phyloP scores from a whole-genome alignment of 2,888 invertebrate species.

The Mallateleia sp. region DNA sequence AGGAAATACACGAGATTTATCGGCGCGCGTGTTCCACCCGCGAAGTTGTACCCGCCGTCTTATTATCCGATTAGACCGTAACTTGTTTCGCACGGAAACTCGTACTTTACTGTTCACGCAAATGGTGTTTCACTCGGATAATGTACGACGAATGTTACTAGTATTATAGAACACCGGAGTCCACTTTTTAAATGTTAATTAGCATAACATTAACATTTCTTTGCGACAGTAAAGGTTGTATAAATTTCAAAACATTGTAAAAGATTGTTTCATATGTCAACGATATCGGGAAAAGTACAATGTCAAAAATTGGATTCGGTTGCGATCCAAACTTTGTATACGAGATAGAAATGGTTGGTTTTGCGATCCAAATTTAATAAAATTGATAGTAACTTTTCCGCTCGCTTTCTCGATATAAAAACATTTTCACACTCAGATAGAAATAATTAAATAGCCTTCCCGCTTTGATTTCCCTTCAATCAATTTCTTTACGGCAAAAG shows the following conservation, averaged over 20 bases:
- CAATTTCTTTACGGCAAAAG: not conserved
- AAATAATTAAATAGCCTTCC: no score
- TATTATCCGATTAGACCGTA: conserved; percentile 66
- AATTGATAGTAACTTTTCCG: no score
- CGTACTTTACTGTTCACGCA: conserved; percentile 30
- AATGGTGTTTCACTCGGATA: conserved; percentile 19
- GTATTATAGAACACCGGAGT: no score
- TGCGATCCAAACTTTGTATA: no score
- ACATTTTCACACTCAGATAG: no score
- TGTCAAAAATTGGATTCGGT: not conserved
- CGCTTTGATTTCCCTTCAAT: not conserved
- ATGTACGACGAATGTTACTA: conserved; percentile 14
- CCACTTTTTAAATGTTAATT: conserved; percentile 17
- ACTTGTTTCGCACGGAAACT: conserved; percentile 61
- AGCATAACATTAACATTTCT: conserved; percentile 8
- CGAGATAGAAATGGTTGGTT: no score
- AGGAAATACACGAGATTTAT: conserved; percentile 47
- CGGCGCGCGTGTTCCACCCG: conserved; percentile 35
- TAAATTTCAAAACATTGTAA: no score
- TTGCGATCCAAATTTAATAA: no score
- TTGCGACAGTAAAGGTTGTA: not conserved
- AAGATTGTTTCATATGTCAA: no score
- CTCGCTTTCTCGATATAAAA: no score
- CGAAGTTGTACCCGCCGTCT: conserved; percentile 41
- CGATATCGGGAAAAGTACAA: no score